Base-by-base conservation (phyloP, 1,140 invertebrate species). In the Parapsyche elsis region DNA sequence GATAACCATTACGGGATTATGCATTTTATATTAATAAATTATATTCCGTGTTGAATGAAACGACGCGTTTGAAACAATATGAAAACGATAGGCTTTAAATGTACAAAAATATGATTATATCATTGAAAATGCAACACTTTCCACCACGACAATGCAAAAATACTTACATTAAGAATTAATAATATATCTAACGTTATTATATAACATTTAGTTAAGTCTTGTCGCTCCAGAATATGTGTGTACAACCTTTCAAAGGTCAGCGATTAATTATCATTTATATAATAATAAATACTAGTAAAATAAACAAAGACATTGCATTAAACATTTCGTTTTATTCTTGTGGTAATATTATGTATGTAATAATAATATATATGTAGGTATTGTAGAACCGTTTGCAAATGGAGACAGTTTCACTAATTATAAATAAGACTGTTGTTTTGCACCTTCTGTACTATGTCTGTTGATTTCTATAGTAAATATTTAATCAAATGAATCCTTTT, bases 141-240 rank as follows among this genome's bases (percentile, higher is more conserved):
- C 75, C 75, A 53, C 59, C 46, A 30, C 16, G 57, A 64, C 49
- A 16, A 64, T 77, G 75, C 44, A 59, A 80, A 57, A 61, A 74
- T 78, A 82, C 79, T 82, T 76, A 80, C 74, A 80, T 77, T 77
- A 82, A 81, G 21, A 57, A 57, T 74, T 77, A 71, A 76, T 82
- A 80, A 78, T 82, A 78, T 49, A 64, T 81, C 79, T 83, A 83
- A 81, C 78, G 82, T 83, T 83, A 83, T 83, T 83, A 83, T 83
- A 83, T 83, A 83, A 83, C 82, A 83, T 83, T 81, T 76, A 80
- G 14, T 81, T 83, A 81, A 83, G 82, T 83, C 82, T 83, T 83
- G 79, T 83, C 76, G 80, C 82, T 83, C 82, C 80, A 83, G 80
- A 80, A 83, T 79, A 75, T 74, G 57, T 81, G 82, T 83, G 82